These are phyloP conservation scores for Podocnemis expansa DNA, from an alignment of 2,113 vertebrate genomes.

Conservation along the genomic window DNA sequence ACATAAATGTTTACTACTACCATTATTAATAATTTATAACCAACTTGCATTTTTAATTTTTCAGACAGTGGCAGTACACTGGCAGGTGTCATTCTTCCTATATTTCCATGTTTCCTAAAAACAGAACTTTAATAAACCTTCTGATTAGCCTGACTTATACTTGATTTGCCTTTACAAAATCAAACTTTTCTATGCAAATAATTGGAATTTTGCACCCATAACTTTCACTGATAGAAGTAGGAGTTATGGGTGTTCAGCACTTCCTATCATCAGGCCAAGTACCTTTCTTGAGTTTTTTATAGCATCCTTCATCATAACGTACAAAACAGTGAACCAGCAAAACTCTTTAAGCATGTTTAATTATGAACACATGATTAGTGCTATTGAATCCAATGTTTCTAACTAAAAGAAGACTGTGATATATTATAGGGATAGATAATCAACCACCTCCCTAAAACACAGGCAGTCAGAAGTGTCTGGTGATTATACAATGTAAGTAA, in stretches of 20 bases:
- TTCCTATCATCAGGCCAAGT: not conserved
- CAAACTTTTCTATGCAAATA: not conserved
- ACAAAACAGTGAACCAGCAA: not conserved
- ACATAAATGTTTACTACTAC: not conserved
- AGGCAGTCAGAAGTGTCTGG: not conserved
- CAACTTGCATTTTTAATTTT: not conserved
- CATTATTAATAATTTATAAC: not conserved
- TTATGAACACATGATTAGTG: not conserved
- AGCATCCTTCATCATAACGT: not conserved
- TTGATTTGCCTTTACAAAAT: not conserved
- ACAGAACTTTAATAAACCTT: not conserved
- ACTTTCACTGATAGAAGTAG: not conserved
- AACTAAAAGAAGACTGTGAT: not conserved
- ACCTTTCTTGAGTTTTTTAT: not conserved
- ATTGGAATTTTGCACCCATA: not conserved
- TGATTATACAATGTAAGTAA: not conserved
- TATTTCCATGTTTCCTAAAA: not conserved
- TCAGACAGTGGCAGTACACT: not conserved
- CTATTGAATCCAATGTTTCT: not conserved
- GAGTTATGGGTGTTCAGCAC: not conserved
- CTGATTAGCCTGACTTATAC: not conserved
- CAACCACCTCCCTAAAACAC: rapidly evolving
- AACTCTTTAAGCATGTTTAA: not conserved
- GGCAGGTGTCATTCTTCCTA: not conserved
- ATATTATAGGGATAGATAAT: not conserved